Percentiles rank a stretch among this genome's conserved stretches.
Conservation (phyloP, 2,113 vertebrate species). For the Chloroceryle aenea region DNA sequence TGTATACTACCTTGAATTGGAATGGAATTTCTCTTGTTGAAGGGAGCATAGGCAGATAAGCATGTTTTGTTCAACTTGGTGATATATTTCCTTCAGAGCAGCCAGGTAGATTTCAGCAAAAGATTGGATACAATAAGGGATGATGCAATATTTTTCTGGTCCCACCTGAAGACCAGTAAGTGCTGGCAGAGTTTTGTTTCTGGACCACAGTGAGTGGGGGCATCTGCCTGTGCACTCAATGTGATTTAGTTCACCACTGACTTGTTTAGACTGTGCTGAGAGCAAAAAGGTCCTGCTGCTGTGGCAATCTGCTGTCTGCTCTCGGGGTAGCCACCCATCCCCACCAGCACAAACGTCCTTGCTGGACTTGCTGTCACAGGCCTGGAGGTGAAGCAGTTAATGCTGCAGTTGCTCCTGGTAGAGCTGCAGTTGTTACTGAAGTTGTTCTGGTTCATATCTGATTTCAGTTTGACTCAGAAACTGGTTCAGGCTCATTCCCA, state of each 20-base stretch:
- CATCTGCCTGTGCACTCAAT: not conserved
- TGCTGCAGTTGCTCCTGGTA: not conserved
- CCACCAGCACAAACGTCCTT: not conserved
- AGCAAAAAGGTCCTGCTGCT: not conserved
- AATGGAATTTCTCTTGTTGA: not conserved
- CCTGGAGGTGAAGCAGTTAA: not conserved
- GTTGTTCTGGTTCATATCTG: not conserved
- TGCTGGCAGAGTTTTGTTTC: not conserved
- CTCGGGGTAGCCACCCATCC: not conserved
- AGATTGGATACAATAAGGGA: not conserved
- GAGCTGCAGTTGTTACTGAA: not conserved
- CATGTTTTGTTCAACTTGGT: not conserved
- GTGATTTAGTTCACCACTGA: not conserved
- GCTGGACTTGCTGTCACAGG: not conserved
- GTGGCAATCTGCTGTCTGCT: not conserved
- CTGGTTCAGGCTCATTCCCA: not conserved
- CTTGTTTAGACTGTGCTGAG: not conserved
- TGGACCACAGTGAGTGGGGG: not conserved
- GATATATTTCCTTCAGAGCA: not conserved
- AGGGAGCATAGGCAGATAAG: not conserved
- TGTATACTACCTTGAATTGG: not conserved
- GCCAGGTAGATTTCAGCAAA: not conserved
- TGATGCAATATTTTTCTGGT: not conserved
- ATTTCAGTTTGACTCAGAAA: not conserved
- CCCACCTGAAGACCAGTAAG: not conserved